Conservation (phyloP, 2,113 vertebrate genomes). For the Anser brachyrhynchus region DNA sequence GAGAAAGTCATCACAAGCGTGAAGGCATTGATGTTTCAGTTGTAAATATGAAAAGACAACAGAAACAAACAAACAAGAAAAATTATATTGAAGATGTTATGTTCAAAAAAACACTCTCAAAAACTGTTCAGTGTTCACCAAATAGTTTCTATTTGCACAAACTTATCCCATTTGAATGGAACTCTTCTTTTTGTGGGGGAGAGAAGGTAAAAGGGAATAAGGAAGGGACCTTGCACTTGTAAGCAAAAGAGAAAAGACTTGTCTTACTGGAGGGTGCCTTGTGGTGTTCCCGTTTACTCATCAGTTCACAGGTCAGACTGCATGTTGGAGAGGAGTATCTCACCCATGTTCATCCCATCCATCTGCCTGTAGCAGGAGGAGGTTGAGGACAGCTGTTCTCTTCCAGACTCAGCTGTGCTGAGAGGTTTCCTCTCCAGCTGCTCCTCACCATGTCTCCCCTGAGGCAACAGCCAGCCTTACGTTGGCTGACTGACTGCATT, state of each 20-base stretch:
- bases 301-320: not conserved
- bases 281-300: not conserved
- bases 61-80: not conserved
- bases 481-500: not conserved
- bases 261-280: not conserved
- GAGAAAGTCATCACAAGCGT: not conserved
- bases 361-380: not conserved
- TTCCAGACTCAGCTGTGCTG: not conserved
- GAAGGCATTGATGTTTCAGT: not conserved
- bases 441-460: rapidly evolving
- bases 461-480: not conserved
- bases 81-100: rapidly evolving
- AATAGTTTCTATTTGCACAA: not conserved
- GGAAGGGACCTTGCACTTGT: not conserved
- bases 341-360: not conserved
- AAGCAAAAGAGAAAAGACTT: not conserved
- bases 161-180: not conserved
- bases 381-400: not conserved
- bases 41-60: not conserved
- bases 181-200: not conserved
- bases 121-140: not conserved
- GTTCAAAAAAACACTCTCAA: not conserved
- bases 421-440: not conserved
- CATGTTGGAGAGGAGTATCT: not conserved
- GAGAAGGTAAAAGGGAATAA: not conserved